Percentiles rank a stretch among this genome's conserved stretches.
Evolutionary conservation across 2,113 vertebrate genomes (phyloP).

Genomic region (Dendropsophus ebraccatus): DNA sequence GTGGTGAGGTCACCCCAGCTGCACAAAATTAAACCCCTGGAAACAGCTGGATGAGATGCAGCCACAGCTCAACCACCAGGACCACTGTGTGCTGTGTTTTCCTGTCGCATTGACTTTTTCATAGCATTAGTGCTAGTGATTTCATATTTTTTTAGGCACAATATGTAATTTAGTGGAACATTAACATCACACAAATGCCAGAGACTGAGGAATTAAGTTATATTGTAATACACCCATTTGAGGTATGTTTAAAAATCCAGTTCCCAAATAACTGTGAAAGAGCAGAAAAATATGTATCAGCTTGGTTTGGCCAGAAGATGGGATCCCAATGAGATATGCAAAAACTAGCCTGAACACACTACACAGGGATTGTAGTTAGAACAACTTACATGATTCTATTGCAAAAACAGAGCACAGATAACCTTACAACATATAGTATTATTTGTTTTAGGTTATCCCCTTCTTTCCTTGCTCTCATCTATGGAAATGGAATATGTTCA

Average conservation of each 20-base stretch:
- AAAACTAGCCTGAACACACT: background rate
- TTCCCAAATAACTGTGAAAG: background rate
- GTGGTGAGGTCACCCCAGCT: constrained; percentile 58
- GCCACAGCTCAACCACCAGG: constrained; percentile 54
- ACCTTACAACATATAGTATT: no score
- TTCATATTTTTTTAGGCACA: constrained; percentile 50
- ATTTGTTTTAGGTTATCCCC: no score
- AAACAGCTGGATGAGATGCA: constrained; percentile 56
- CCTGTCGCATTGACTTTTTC: constrained; percentile 45
- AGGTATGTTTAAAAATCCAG: constrained; percentile 34
- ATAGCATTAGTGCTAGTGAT: constrained; percentile 27
- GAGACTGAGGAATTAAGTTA: constrained; percentile 32
- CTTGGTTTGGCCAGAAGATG: background rate
- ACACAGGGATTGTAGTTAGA: background rate
- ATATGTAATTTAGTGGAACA: constrained; percentile 44
- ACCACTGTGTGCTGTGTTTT: constrained; percentile 37
- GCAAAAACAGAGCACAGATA: background rate
- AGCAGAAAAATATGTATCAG: constrained; percentile 8
- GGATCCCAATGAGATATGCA: background rate
- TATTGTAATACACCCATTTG: constrained; percentile 41
- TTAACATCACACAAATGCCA: constrained; percentile 37
- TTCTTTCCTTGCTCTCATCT: background rate
- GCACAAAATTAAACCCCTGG: constrained; percentile 59
- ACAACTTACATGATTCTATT: background rate
- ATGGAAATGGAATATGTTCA: background rate